A percentile compares a stretch with the other conserved stretches of the same genome.
Conservation (phyloP, 2,797 vertebrate species). For the Falco columbarius region DNA sequence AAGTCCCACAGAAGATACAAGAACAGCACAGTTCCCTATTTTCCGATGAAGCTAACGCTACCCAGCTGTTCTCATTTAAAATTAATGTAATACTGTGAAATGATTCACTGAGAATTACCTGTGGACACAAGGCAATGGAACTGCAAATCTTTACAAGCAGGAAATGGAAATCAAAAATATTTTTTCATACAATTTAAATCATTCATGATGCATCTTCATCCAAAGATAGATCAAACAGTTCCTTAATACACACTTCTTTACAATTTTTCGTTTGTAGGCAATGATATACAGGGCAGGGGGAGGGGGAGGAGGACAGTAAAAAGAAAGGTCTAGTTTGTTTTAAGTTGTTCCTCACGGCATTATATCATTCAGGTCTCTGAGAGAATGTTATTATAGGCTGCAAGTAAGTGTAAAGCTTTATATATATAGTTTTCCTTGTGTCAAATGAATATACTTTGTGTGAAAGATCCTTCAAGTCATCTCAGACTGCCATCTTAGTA, state of each 20-base stretch:
- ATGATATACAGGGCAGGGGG: fast-evolving
- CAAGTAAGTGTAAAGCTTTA: background rate
- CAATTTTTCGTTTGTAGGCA: background rate
- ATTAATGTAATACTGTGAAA: background rate
- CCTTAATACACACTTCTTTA: background rate
- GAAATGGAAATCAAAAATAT: background rate
- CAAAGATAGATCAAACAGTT: background rate
- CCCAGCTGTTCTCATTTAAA: background rate
- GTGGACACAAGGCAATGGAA: background rate
- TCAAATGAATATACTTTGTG: background rate
- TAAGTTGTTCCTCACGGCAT: background rate
- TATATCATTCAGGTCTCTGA: background rate
- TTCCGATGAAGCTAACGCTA: background rate
- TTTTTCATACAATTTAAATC: background rate
- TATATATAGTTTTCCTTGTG: background rate
- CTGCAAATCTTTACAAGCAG: background rate
- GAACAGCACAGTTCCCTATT: background rate
- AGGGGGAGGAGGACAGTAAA: background rate
- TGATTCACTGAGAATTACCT: background rate
- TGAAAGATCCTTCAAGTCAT: background rate
- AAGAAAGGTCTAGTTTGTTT: background rate
- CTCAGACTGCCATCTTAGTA: background rate
- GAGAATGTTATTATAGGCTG: background rate
- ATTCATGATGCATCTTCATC: background rate
- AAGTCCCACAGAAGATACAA: background rate